Conservation (phyloP, 2,797 vertebrate genomes). For the Hyperoplus lanceolatus region DNA sequence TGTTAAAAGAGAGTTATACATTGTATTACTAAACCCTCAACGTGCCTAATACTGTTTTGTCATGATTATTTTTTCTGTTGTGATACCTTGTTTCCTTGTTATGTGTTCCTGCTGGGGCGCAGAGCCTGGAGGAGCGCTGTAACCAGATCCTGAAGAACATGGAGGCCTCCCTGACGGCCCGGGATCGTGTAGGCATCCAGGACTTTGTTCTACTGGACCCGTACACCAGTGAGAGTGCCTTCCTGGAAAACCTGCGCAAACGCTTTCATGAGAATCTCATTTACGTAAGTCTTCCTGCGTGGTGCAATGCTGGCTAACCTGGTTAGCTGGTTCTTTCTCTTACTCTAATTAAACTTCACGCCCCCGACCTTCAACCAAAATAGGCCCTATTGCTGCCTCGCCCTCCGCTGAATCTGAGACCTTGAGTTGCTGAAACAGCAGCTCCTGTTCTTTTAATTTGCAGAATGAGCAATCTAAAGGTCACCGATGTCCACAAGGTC, state of each 20-base stretch:
- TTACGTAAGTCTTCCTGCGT: slow-evolving; percentile 87
- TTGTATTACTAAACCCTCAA: neutral
- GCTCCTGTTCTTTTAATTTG: slow-evolving; percentile 52
- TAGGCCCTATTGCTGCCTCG: slow-evolving; percentile 27
- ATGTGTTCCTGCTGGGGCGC: slow-evolving; percentile 29
- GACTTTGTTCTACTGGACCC: slow-evolving; percentile 95
- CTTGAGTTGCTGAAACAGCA: slow-evolving; percentile 68
- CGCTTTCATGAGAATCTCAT: slow-evolving; percentile 96
- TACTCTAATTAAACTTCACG: slow-evolving; percentile 50
- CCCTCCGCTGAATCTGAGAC: slow-evolving; percentile 57
- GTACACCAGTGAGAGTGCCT: slow-evolving; percentile 93
- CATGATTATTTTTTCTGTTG: neutral
- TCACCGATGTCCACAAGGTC: slow-evolving; percentile 41
- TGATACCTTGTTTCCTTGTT: neutral
- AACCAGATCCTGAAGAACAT: slow-evolving; percentile 87
- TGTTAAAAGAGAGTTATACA: neutral
- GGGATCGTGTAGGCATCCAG: slow-evolving; percentile 95
- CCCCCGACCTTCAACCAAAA: slow-evolving; percentile 51
- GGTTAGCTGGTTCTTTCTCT: slow-evolving; percentile 15
- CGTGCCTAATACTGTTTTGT: neutral
- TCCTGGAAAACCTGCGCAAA: slow-evolving; percentile 95
- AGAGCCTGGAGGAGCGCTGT: slow-evolving; percentile 88
- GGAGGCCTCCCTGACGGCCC: slow-evolving; percentile 93
- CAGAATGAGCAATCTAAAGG: slow-evolving; percentile 54
- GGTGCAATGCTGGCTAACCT: slow-evolving; percentile 15